Evolutionary conservation across 2,797 vertebrate species (phyloP).

Genomic region (Menidia menidia): DNA sequence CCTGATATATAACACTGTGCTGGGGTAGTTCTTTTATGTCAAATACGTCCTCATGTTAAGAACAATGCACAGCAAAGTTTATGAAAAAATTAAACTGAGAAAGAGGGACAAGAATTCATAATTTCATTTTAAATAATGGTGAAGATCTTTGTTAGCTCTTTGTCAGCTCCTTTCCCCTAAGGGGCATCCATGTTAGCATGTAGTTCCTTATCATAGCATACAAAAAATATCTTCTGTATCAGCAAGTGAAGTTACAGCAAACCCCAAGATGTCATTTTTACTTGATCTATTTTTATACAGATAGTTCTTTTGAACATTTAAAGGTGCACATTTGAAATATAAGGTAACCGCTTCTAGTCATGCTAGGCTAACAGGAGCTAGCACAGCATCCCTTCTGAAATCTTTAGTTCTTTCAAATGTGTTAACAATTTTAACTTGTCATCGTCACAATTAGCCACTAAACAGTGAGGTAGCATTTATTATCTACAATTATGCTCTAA

Average conservation of each 20-base stretch:
- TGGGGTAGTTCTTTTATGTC: conserved; percentile 7
- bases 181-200: background rate
- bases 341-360: background rate
- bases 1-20: conserved; percentile 13
- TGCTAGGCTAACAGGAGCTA: background rate
- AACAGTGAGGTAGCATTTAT: background rate
- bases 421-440: background rate
- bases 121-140: conserved; percentile 6
- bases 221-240: background rate
- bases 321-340: background rate
- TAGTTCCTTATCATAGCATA: background rate
- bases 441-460: background rate
- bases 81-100: background rate
- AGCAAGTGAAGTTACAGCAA: conserved; percentile 3
- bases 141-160: background rate
- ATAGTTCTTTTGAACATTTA: conserved; percentile 7
- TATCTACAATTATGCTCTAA: background rate
- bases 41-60: background rate
- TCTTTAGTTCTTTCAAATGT: background rate
- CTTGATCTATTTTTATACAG: conserved; percentile 7
- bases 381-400: background rate
- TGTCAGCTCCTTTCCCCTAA: background rate
- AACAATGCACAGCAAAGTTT: background rate
- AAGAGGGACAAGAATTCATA: background rate
- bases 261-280: conserved; percentile 18